Evolutionary conservation across 2,888 invertebrate species (phyloP).

Genomic region (Belgica antarctica): DNA sequence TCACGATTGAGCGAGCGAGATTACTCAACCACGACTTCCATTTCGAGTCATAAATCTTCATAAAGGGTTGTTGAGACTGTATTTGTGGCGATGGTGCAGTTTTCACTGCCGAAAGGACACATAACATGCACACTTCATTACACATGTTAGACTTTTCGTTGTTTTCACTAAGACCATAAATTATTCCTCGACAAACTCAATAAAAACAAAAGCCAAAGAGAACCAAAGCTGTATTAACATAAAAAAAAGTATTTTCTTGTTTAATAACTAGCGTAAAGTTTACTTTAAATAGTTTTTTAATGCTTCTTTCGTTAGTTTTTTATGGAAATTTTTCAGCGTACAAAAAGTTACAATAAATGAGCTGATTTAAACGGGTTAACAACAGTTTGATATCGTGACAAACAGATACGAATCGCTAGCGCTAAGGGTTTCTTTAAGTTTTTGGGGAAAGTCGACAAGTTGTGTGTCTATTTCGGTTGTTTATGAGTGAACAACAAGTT

Average conservation of each 20-base stretch:
- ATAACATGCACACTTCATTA: constrained; percentile 34
- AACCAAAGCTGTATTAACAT: constrained; percentile 16
- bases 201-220: constrained; percentile 19
- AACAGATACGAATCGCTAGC: constrained; percentile 34
- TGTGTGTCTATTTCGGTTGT: too few species aligned
- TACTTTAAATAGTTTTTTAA: constrained; percentile 32
- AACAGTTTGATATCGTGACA: constrained; percentile 36
- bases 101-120: constrained; percentile 33
- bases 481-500: too few species aligned
- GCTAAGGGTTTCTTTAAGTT: too few species aligned
- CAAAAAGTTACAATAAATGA: constrained; percentile 5
- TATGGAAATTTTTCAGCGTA: constrained; percentile 21
- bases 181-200: constrained; percentile 18
- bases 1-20: constrained; percentile 27
- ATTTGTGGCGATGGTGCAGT: too few species aligned
- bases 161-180: constrained; percentile 17
- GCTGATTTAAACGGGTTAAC: constrained; percentile 21
- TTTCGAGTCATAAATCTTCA: constrained; percentile 40
- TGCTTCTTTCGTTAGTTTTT: constrained; percentile 19
- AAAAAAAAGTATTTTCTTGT: constrained; percentile 21
- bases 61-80: constrained; percentile 14
- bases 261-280: constrained; percentile 23
- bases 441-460: too few species aligned
- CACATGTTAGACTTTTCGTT: constrained; percentile 31
- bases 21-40: constrained; percentile 23